These are phyloP conservation scores for Oreotragus oreotragus DNA, from an alignment of 2,113 vertebrate species.

Conservation along the genomic window DNA sequence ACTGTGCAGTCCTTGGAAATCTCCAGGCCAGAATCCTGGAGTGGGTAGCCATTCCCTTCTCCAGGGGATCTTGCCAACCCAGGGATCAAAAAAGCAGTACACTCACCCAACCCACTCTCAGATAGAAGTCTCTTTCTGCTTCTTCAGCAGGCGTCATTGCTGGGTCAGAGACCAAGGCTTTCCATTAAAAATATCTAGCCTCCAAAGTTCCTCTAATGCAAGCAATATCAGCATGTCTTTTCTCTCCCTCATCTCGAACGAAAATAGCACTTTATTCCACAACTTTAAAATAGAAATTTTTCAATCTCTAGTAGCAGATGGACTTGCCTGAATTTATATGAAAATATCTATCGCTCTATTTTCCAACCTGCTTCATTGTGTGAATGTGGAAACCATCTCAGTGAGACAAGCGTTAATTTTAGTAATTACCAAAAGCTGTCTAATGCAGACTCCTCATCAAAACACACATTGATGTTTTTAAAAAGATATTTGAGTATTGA, in stretches of 20 bases:
- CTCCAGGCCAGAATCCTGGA: not conserved
- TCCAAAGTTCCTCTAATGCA: not conserved
- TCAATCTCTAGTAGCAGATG: not conserved
- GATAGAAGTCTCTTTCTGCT: not conserved
- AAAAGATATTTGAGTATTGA: not conserved
- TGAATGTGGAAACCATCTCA: not conserved
- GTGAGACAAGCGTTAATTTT: not conserved
- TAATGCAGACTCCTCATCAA: not conserved
- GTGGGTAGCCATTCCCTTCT: not conserved
- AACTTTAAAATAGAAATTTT: not conserved
- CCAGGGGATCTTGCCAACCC: not conserved
- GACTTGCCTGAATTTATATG: not conserved
- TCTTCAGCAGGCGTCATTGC: fast-evolving
- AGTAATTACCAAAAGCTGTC: not conserved
- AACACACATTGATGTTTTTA: not conserved
- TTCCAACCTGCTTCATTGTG: not conserved
- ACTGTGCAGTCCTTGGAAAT: not conserved
- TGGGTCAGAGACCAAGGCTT: not conserved
- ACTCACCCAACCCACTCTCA: not conserved
- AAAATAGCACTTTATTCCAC: not conserved
- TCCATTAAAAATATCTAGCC: not conserved
- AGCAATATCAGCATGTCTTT: not conserved
- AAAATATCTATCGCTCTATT: not conserved
- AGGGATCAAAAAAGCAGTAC: not conserved
- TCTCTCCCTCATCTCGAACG: not conserved